Evolutionary conservation across 1,140 invertebrate species (phyloP), one percentile per base, ranked within the genome.

Genomic region (Cherax destructor): DNA sequence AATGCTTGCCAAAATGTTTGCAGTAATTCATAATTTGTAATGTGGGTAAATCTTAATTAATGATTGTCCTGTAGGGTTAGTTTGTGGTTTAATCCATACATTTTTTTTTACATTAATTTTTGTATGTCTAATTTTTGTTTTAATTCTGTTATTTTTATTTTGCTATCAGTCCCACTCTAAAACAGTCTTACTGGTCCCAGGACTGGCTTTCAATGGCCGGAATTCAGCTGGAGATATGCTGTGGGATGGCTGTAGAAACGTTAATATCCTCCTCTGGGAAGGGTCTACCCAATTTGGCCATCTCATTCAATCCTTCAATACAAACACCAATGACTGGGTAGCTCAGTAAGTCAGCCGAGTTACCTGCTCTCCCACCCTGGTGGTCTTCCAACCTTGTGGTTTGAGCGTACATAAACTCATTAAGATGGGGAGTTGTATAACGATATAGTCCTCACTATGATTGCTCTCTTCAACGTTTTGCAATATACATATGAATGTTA

Each of bases 311-410:
- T 94, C 94, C 41, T 95, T 95, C 92, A 95, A 95, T 93, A 93
- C 95, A 77, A 95, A 95, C 91, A 95, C 95, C 11, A 95, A 95
- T 93, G 92, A 93, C 21, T 95, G 95, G 95, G 95, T 95, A 93
- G 93, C 94, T 81, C 94, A 94, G 94, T 95, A 93, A 94, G 94
- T 94, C 78, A 84, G 41, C 49, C 49, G 59, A 56, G 74, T 84
- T 78, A 47, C 69, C 69, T 76, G 56, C 79, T 78, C 52, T 77
- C 49, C 76, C 41, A 78, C 78, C 47, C 49, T 50, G 50, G 41
- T 80, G 30, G 59, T 65, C 50, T 9, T 41, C 59, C 24, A 80
- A 56, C 56, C 49, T 90, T 78, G 52, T 83, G 72, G 24, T 84
- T 11, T 24, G 83, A 49, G 18, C 72, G 30, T 56, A 72, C 52